Base-by-base conservation (phyloP, 2,113 vertebrate species). In the Sander lucioperca region DNA sequence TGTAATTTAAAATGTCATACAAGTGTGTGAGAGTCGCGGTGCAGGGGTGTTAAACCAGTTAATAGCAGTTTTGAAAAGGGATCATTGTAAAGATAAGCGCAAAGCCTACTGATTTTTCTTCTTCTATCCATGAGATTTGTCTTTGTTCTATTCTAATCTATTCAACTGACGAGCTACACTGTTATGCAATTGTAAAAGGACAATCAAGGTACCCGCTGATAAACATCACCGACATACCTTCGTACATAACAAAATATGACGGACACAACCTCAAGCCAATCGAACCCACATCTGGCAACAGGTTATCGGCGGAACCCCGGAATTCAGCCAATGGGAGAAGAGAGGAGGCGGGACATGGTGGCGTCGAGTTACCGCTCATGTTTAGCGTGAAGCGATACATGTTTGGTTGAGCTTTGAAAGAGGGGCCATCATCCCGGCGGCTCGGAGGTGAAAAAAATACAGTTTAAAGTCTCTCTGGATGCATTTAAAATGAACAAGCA, bases 381-480 rank as follows among this genome's bases (percentile, higher is more conserved):
- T 77, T 74, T 84, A 77, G 87, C 79, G 25, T 74, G 84, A 63
- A 77, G 83, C 73, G 64, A 75, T 81, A 80, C 89, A 93, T 0
- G 95, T 94, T 95, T 76, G 95, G 94, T 95, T 95, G 94, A 81
- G 90, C 88, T 89, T 86, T 94, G 91, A 91, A 91, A 91, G 92
- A 94, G 93, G 93, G 93, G 92, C 92, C 92, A 93, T 94, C 93
- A 90, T 94, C 91, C 93, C 91, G 92, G 90, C 89, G 88, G 84
- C 89, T 92, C 88, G 74, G 87, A 86, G 87, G 80, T 80, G 86
- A 78, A 92, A 43, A 43, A 94, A 93, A 93, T 87, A 89, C 78
- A 82, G 51, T 92, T 91, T 83, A 85, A 93, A 93, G 87, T 90
- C 74, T 84, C 71, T 62, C 68, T 82, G 79, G 50, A 53, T 43